Evolutionary conservation across 2,113 vertebrate genomes (phyloP).

Genomic region (Paraplagusia blochii): DNA sequence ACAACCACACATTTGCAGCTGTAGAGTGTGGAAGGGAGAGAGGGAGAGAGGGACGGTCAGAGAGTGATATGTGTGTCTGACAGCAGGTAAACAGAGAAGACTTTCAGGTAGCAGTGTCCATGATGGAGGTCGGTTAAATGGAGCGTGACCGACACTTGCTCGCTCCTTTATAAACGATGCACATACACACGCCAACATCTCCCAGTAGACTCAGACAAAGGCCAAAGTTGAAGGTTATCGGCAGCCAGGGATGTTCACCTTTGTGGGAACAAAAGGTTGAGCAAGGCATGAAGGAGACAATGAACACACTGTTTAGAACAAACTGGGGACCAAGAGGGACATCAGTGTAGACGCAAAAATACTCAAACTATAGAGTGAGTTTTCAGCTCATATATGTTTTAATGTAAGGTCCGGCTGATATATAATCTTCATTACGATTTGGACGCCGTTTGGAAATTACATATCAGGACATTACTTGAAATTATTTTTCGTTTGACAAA

Average conservation of each 20-base stretch:
- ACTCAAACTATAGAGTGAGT: too few species aligned
- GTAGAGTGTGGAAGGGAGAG: constrained; percentile 9
- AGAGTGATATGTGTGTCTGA: constrained; percentile 1
- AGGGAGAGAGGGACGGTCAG: background rate
- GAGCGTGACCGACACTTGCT: background rate
- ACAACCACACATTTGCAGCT: constrained; percentile 6
- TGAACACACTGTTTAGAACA: constrained; percentile 15
- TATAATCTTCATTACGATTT: too few species aligned
- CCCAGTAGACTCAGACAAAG: constrained; percentile 24
- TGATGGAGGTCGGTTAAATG: background rate
- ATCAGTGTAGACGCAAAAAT: too few species aligned
- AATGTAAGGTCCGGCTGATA: too few species aligned
- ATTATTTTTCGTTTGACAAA: too few species aligned
- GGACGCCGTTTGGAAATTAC: too few species aligned
- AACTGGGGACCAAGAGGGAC: too few species aligned
- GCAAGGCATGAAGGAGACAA: background rate
- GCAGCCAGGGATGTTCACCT: constrained; percentile 10
- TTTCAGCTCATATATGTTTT: too few species aligned
- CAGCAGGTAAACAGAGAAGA: constrained; percentile 1
- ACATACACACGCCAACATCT: background rate
- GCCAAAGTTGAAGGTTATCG: constrained; percentile 40
- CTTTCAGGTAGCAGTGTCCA: constrained; percentile 1
- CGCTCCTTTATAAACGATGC: constrained; percentile 5
- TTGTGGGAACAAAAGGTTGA: constrained; percentile 25
- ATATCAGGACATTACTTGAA: too few species aligned